Base-by-base conservation (phyloP, 2,113 vertebrate genomes). In the Monarcha castaneiventris region DNA sequence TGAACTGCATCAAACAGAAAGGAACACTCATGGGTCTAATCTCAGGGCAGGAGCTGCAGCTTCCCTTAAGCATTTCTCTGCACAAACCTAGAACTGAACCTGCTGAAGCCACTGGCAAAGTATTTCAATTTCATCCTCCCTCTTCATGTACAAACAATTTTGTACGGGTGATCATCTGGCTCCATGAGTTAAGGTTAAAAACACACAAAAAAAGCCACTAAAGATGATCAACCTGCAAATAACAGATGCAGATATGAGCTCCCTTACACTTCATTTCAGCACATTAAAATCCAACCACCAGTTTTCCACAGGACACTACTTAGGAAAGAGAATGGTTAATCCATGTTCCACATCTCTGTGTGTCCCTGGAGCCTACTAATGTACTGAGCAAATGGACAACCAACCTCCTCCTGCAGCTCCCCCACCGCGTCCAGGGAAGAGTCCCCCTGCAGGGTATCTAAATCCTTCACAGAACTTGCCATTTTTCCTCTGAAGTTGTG, bases 281-380 rank as follows among this genome's bases (percentile, higher is more conserved):
- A 63, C 43, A 16, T 32, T 10, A 73, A 44, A n/a, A 27, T 23
- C 41, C 43, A 80, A 18, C 18, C 56, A 78, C 32, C 25, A 1
- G 0, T 51, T 16, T 66, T 32, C 51, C 23, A 14, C n/a, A 66
- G 46, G 55, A 81, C 16, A 12, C 30, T 16, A 1, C 11, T 37
- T 25, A 48, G 29, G 9, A 25, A 66, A 23, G 41, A 82, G 26
- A 20, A 37, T 16, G 33, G 39, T 62, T 72, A 78, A 61, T 17
- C 16, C 44, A 39, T 10, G 30, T 56, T 78, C 43, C 6, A 5
- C 43, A 59, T 2, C n/a, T 56, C 5, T 2, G 0, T 15, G 8
- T 3, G 1, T 32, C 64, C 59, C 26, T 54, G 37, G 33, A 51
- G n/a, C 41, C 39, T 64, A 9, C 29, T 46, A 29, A 54, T 1